Percentiles rank a stretch among this genome's conserved stretches.
Conservation (phyloP, 2,888 invertebrate species). For the Cosmia pyralina region DNA sequence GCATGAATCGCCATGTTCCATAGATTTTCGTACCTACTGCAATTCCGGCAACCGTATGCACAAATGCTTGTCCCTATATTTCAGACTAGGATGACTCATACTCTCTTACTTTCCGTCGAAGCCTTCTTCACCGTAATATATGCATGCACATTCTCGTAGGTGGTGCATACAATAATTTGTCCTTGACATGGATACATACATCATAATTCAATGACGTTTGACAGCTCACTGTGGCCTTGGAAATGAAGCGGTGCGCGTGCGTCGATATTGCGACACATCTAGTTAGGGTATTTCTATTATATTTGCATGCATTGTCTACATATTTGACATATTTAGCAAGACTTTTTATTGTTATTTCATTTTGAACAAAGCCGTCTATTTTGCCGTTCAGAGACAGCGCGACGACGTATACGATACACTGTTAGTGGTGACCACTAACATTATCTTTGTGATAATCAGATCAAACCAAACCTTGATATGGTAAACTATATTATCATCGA, state of each 20-base stretch:
- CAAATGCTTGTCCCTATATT: background rate
- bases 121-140: background rate
- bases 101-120: slow-evolving; percentile 27
- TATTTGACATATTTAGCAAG: slow-evolving; percentile 5
- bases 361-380: background rate
- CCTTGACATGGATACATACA: slow-evolving; percentile 65
- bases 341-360: background rate
- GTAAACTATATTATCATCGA: slow-evolving; percentile 17
- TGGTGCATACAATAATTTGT: slow-evolving; percentile 46
- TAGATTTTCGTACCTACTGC: no score
- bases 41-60: background rate
- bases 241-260: slow-evolving; percentile 59
- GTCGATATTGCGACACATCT: slow-evolving; percentile 54
- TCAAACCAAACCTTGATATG: slow-evolving; percentile 22
- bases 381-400: background rate
- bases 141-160: slow-evolving; percentile 42
- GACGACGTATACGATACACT: background rate
- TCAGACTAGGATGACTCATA: slow-evolving; percentile 20
- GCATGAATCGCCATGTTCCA: no score
- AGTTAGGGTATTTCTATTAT: slow-evolving; percentile 53
- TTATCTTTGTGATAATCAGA: slow-evolving; percentile 41
- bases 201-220: slow-evolving; percentile 72
- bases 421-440: slow-evolving; percentile 10
- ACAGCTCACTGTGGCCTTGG: slow-evolving; percentile 67
- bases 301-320: slow-evolving; percentile 43